Conservation (phyloP, 1,140 invertebrate genomes). For the Papilio machaon region DNA sequence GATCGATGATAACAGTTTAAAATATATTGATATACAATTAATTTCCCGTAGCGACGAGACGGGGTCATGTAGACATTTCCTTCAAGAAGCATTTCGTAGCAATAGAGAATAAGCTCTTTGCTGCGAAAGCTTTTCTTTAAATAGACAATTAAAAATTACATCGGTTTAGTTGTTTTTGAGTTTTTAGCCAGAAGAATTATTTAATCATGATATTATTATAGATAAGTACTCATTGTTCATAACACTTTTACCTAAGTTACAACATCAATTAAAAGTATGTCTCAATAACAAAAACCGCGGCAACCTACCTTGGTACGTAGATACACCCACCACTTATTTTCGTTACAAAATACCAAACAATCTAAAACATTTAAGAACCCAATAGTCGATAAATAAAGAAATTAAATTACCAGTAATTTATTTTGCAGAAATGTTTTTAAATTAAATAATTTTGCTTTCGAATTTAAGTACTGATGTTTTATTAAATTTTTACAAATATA, state of each 20-base stretch:
- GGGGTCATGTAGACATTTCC: too few species aligned
- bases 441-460: background rate
- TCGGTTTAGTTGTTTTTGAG: background rate
- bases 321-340: constrained; percentile 5
- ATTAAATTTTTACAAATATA: too few species aligned
- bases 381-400: background rate
- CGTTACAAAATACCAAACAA: constrained; percentile 12
- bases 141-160: background rate
- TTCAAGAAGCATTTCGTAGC: too few species aligned
- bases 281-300: background rate
- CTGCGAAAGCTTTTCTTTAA: too few species aligned
- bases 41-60: too few species aligned
- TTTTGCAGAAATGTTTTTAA: background rate
- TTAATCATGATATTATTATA: background rate
- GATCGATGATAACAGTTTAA: too few species aligned
- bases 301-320: background rate
- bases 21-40: too few species aligned
- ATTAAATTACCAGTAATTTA: background rate
- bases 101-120: too few species aligned
- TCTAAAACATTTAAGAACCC: constrained; percentile 9
- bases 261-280: constrained; percentile 2
- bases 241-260: background rate
- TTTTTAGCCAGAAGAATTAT: background rate
- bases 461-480: too few species aligned
- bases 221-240: background rate